Percentiles rank a stretch among this genome's conserved stretches.
Evolutionary conservation across 1,140 invertebrate genomes (phyloP).

Genomic region (Zaprionus africanus): DNA sequence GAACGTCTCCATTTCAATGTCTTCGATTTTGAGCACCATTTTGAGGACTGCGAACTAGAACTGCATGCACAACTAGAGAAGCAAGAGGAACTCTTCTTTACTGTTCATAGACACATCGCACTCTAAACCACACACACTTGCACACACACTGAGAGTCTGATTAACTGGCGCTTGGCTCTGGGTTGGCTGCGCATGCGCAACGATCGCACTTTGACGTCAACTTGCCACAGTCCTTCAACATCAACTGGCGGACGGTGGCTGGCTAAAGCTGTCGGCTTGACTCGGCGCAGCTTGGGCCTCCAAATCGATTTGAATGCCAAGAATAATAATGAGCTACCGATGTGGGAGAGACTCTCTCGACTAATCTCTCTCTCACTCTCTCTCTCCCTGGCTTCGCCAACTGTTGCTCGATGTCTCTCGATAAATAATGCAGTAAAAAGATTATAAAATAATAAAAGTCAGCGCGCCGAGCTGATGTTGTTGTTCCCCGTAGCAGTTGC

Average conservation of each 20-base stretch:
- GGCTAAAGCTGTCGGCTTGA: constrained; percentile 57
- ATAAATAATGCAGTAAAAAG: constrained; percentile 61
- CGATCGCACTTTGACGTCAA: constrained; percentile 53
- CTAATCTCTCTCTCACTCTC: not conserved
- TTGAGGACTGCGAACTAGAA: constrained; percentile 13
- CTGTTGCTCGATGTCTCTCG: constrained; percentile 11
- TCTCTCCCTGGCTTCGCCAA: constrained; percentile 5
- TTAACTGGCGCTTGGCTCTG: constrained; percentile 17
- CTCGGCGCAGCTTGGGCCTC: constrained; percentile 53
- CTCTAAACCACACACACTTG: not conserved
- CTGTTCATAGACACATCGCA: constrained; percentile 2
- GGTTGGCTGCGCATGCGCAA: constrained; percentile 60
- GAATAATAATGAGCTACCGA: constrained; percentile 70
- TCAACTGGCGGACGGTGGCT: constrained; percentile 55
- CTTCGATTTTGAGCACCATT: constrained; percentile 73
- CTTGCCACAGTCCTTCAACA: constrained; percentile 78
- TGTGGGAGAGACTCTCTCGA: constrained; percentile 3
- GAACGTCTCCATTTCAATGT: constrained; percentile 81
- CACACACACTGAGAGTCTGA: not conserved
- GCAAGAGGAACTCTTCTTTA: not conserved
- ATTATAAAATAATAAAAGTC: constrained; percentile 79
- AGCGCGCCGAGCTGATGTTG: constrained; percentile 21
- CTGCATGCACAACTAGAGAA: not conserved
- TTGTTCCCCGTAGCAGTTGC: not conserved
- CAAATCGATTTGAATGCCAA: constrained; percentile 60